These are phyloP conservation scores for Drosophila navojoa DNA, from an alignment of 1,140 invertebrate species.

Conservation along the genomic window DNA sequence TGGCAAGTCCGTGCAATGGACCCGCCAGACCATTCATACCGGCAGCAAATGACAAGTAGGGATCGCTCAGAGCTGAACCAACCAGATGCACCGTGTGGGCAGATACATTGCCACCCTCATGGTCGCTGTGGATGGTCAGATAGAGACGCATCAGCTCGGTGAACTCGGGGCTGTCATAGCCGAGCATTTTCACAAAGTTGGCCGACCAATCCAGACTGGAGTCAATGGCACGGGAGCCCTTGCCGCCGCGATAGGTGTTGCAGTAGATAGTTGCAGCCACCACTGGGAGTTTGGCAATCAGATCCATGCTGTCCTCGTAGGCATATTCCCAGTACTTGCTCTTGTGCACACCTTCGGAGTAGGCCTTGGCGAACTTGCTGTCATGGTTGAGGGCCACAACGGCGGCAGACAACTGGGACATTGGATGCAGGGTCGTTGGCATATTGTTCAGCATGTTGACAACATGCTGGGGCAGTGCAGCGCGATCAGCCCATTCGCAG, in stretches of 20 bases:
- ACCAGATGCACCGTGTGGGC: conserved; percentile 98
- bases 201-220: conserved; percentile 95
- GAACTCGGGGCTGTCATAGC: conserved; percentile 94
- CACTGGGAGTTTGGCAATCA: conserved; percentile 97
- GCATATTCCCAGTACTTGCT: conserved; percentile 88
- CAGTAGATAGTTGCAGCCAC: conserved; percentile 97
- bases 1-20: conserved; percentile 97
- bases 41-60: conserved; percentile 96
- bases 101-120: conserved; percentile 98
- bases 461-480: conserved; percentile 94
- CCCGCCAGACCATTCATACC: conserved; percentile 98
- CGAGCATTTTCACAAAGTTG: conserved; percentile 97
- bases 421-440: conserved; percentile 96
- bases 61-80: conserved; percentile 96
- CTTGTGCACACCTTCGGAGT: conserved; percentile 86
- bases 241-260: conserved; percentile 94
- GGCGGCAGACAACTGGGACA: conserved; percentile 97
- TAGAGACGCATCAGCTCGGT: conserved; percentile 97
- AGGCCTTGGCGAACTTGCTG: conserved; percentile 97
- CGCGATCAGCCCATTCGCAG: conserved; percentile 94
- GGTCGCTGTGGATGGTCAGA: conserved; percentile 97
- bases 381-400: conserved; percentile 96
- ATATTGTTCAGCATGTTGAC: conserved; percentile 98
- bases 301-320: conserved; percentile 97
- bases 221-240: conserved; percentile 94